A percentile compares a stretch with the other conserved stretches of the same genome.
Evolutionary conservation across 2,113 vertebrate species (phyloP).

Genomic region (Amphilophus citrinellus): DNA sequence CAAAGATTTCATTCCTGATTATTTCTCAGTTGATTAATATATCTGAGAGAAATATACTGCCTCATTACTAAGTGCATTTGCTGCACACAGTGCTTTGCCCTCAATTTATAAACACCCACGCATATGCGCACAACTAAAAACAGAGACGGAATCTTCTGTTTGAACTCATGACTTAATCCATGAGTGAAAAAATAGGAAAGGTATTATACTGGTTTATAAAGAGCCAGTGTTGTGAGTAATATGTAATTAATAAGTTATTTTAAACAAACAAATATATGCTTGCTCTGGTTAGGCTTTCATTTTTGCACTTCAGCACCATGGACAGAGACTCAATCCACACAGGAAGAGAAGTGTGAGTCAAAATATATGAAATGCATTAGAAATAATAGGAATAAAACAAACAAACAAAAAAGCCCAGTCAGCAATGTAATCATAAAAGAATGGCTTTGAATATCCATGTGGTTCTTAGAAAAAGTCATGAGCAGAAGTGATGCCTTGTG

Average conservation of each 20-base stretch:
- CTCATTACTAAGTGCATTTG: conserved; percentile 32
- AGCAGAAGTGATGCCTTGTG: no score
- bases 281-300: neutral
- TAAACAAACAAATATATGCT: neutral
- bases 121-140: neutral
- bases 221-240: neutral
- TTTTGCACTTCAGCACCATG: neutral
- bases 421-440: no score
- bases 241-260: conserved; percentile 22
- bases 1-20: conserved; percentile 53
- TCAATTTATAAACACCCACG: conserved; percentile 43
- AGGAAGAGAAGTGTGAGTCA: no score
- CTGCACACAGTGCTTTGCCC: conserved; percentile 28
- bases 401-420: neutral
- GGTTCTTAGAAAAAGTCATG: no score
- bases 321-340: no score
- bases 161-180: conserved; percentile 16
- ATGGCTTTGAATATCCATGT: no score
- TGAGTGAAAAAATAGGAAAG: conserved; percentile 6
- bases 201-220: neutral
- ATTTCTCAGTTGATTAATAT: conserved; percentile 54
- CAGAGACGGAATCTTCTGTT: neutral
- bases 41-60: conserved; percentile 33
- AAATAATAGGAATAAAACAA: neutral
- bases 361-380: neutral